These are phyloP conservation scores for Neotoxoptera formosana DNA, from an alignment of 1,140 invertebrate genomes.

Conservation along the genomic window DNA sequence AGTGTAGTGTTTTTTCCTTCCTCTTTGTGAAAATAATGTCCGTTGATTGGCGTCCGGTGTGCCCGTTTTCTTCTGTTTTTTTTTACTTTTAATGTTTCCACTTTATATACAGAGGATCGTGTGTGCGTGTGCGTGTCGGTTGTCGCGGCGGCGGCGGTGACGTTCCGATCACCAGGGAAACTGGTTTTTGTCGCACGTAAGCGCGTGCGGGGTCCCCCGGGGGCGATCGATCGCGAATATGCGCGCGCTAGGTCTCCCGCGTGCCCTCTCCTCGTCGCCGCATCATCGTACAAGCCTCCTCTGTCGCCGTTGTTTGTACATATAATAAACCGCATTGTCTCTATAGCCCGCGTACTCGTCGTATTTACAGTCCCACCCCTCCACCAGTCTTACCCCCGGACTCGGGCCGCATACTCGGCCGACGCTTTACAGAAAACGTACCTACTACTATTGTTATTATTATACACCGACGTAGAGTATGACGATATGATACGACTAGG, in stretches of 20 bases:
- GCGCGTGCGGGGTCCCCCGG: slow-evolving; percentile 38
- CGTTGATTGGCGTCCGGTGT: slow-evolving; percentile 48
- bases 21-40: slow-evolving; percentile 27
- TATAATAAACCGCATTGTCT: slow-evolving; percentile 38
- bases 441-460: neutral
- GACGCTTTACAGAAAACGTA: neutral
- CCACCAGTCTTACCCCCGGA: neutral
- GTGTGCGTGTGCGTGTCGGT: slow-evolving; percentile 34
- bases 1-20: slow-evolving; percentile 20
- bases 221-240: slow-evolving; percentile 41
- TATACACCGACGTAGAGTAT: neutral
- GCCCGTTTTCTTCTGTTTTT: slow-evolving; percentile 35
- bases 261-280: neutral
- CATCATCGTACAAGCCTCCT: neutral
- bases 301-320: neutral
- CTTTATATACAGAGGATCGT: slow-evolving; percentile 42
- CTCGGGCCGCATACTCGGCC: neutral
- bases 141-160: slow-evolving; percentile 35
- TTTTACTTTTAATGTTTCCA: slow-evolving; percentile 47
- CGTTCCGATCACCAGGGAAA: slow-evolving; percentile 47
- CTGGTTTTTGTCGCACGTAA: slow-evolving; percentile 51
- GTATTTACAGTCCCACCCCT: no score
- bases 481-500: neutral
- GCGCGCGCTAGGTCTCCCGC: neutral
- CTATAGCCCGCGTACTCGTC: neutral